Base-by-base conservation (phyloP, 2,113 vertebrate genomes). In the Columba livia region DNA sequence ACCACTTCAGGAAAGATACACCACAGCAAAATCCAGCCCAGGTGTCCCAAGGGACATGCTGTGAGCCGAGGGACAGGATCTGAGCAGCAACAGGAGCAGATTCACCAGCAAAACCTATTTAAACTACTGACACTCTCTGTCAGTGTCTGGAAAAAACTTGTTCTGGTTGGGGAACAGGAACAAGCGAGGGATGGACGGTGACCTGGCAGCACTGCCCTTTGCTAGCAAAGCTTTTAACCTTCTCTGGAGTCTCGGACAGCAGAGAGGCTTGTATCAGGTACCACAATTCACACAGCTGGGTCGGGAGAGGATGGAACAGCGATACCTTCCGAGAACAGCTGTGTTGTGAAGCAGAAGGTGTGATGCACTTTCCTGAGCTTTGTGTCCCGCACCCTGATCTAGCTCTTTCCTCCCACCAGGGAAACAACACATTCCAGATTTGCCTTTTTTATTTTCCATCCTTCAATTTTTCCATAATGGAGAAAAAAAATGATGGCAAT, bases 301-400 rank as follows among this genome's bases (percentile, higher is more conserved):
- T 21, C 0, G 1, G 70, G 25, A 36, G 11, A 51, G n/a, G n/a
- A 70, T 54, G 29, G 57, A 60, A 67, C 1, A 53, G 48, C 0
- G 0, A 44, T 40, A 42, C 3, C 42, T 2, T 72, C 25, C 44
- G n/a, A 31, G 26, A 80, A 50, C 3, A 69, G 47, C 20, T 36
- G 4, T 2, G 2, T 6, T 38, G 44, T 18, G 69, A 79, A 89
- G 61, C 20, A 66, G 34, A 51, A 78, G 17, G 53, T 7, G 9
- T 19, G 18, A 47, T 47, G 44, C 44, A 47, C 44, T 74, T 80
- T 8, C 31, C 54, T 2, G 1, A 66, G 32, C n/a, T 66, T 70
- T 80, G 40, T 58, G 32, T 11, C 25, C n/a, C 36, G 42, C 20
- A 36, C 19, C 10, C 20, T 12, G 28, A 14, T 58, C 40, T 78